phyloP scores from a whole-genome alignment of 2,113 vertebrate genomes.

The Ellobius talpinus region DNA sequence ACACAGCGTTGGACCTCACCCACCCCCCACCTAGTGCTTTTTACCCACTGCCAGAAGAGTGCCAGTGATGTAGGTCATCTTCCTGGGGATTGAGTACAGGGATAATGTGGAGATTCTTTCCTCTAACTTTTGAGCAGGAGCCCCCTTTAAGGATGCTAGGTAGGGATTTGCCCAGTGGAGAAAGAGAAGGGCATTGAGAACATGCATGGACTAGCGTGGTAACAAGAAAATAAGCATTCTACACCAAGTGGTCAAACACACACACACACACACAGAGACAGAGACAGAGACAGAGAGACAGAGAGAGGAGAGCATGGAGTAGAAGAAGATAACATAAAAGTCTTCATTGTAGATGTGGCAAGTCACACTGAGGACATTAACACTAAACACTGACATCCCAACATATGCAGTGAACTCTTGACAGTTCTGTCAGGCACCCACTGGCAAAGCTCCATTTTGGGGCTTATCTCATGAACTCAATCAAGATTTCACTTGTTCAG shows the following conservation, averaged over 20 bases:
- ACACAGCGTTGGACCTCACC: neutral
- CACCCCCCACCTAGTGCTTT: neutral
- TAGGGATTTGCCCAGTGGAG: neutral
- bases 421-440: neutral
- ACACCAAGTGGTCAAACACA: neutral
- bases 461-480: neutral
- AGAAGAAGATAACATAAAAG: neutral
- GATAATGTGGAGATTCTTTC: neutral
- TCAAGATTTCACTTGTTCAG: slow-evolving; percentile 17
- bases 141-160: neutral
- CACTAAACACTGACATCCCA: neutral
- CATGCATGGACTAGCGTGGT: neutral
- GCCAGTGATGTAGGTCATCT: neutral
- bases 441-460: neutral
- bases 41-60: neutral
- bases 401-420: neutral
- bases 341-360: neutral
- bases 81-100: neutral
- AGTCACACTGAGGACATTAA: neutral
- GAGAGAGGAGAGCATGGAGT: neutral
- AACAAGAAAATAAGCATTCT: neutral
- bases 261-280: neutral
- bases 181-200: neutral
- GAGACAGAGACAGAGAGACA: too few species aligned
- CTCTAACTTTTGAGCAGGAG: neutral